A percentile compares a stretch with the other conserved stretches of the same genome.
phyloP scores from a whole-genome alignment of 2,888 invertebrate genomes.

The Eilema depressum region DNA sequence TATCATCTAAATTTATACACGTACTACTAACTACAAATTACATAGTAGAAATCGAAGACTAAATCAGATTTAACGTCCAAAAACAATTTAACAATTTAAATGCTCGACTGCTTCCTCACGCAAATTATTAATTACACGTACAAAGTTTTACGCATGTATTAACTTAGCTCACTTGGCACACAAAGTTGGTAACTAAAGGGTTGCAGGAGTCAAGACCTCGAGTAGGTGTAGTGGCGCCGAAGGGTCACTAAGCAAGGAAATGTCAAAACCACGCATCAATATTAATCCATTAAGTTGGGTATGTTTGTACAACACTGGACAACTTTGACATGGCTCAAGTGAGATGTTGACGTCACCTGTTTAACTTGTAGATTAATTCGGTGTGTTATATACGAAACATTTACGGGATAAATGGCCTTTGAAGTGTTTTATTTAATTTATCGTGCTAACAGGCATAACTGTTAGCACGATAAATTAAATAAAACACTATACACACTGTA shows the following conservation, averaged over 20 bases:
- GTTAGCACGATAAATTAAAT: no score
- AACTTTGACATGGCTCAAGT: slow-evolving; percentile 63
- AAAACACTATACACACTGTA: neutral
- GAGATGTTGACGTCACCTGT: slow-evolving; percentile 65
- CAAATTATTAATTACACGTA: slow-evolving; percentile 63
- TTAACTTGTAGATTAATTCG: slow-evolving; percentile 66
- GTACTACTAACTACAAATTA: neutral
- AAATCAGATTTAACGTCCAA: neutral
- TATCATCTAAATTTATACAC: no score
- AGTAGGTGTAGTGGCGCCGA: slow-evolving; percentile 54
- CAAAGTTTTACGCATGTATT: slow-evolving; percentile 49
- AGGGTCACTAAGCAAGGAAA: slow-evolving; percentile 76
- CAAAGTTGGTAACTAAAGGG: slow-evolving; percentile 71
- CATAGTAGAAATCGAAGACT: neutral
- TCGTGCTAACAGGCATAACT: slow-evolving; percentile 5
- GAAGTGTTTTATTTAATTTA: slow-evolving; percentile 14
- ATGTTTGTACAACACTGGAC: slow-evolving; percentile 63
- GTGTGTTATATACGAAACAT: slow-evolving; percentile 36
- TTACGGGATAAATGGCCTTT: slow-evolving; percentile 9
- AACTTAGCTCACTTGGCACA: slow-evolving; percentile 63
- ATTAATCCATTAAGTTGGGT: slow-evolving; percentile 77
- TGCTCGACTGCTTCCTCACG: slow-evolving; percentile 39
- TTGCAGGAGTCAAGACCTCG: slow-evolving; percentile 55
- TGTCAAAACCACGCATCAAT: slow-evolving; percentile 82
- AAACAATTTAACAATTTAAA: slow-evolving; percentile 20